Percentiles rank a stretch among this genome's conserved stretches.
These are phyloP conservation scores for Falcaria lacertinaria DNA, from an alignment of 2,888 invertebrate species.

Conservation along the genomic window DNA sequence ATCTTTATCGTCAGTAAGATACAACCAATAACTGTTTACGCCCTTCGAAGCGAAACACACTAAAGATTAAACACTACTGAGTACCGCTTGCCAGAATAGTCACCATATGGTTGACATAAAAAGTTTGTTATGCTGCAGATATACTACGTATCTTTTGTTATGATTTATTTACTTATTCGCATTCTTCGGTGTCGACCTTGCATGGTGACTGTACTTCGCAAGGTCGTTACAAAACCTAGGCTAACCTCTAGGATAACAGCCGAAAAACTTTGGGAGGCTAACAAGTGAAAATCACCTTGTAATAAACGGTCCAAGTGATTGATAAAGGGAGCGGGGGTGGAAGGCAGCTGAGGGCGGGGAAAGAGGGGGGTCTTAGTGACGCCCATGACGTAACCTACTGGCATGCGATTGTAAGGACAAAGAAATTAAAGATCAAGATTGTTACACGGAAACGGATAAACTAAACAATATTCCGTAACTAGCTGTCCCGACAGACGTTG, in stretches of 20 bases:
- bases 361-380: slow-evolving; percentile 33
- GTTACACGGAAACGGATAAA: slow-evolving; percentile 10
- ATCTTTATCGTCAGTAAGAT: no score
- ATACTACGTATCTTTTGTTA: background rate
- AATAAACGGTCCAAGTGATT: slow-evolving; percentile 51
- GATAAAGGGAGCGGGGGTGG: slow-evolving; percentile 39
- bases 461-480: no score
- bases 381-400: slow-evolving; percentile 66
- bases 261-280: slow-evolving; percentile 5
- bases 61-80: no score
- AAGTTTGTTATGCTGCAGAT: no score
- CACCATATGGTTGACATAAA: background rate
- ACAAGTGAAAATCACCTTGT: slow-evolving; percentile 27
- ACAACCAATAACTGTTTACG: no score
- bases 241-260: slow-evolving; percentile 1
- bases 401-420: slow-evolving; percentile 58
- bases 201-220: slow-evolving; percentile 13
- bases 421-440: slow-evolving; percentile 45
- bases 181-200: slow-evolving; percentile 10
- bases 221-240: slow-evolving; percentile 8
- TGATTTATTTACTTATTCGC: background rate
- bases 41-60: no score
- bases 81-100: no score
- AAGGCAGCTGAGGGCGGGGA: slow-evolving; percentile 19
- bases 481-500: no score